Percentiles rank a stretch among this genome's conserved stretches.
These are phyloP conservation scores for Battus philenor DNA, from an alignment of 1,140 invertebrate genomes.

Conservation along the genomic window DNA sequence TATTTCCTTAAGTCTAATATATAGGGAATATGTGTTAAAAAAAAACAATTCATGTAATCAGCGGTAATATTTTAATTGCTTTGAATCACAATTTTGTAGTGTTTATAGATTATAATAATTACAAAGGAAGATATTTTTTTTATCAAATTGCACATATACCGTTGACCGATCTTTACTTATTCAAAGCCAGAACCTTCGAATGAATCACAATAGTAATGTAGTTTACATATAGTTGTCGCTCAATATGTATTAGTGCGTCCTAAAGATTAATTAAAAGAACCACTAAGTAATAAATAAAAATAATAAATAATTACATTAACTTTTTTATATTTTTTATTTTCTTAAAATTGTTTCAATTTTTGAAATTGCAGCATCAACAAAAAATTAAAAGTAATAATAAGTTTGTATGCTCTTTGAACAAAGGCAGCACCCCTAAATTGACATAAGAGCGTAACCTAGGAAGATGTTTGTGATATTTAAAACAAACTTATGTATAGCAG, in stretches of 20 bases:
- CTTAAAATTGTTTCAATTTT: too few species aligned
- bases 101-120: conserved; percentile 73
- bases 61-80: conserved; percentile 75
- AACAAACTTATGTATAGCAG: too few species aligned
- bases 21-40: conserved; percentile 35
- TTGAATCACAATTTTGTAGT: conserved; percentile 74
- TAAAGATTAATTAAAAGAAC: conserved; percentile 1
- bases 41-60: conserved; percentile 61
- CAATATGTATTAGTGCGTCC: conserved; percentile 6
- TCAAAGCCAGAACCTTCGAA: conserved; percentile 7
- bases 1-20: too few species aligned
- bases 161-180: conserved; percentile 2
- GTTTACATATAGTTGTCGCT: conserved; percentile 2
- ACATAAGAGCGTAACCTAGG: too few species aligned
- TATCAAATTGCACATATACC: conserved; percentile 12
- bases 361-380: too few species aligned
- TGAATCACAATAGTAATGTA: conserved; percentile 13
- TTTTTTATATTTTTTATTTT: too few species aligned
- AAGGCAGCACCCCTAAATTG: too few species aligned
- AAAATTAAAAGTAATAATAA: too few species aligned
- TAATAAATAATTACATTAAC: too few species aligned
- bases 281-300: too few species aligned
- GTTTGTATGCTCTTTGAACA: too few species aligned
- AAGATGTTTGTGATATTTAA: too few species aligned
- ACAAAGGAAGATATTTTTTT: conserved; percentile 72